These are phyloP conservation scores for Tichodroma muraria DNA, from an alignment of 2,113 vertebrate genomes.

Conservation along the genomic window DNA sequence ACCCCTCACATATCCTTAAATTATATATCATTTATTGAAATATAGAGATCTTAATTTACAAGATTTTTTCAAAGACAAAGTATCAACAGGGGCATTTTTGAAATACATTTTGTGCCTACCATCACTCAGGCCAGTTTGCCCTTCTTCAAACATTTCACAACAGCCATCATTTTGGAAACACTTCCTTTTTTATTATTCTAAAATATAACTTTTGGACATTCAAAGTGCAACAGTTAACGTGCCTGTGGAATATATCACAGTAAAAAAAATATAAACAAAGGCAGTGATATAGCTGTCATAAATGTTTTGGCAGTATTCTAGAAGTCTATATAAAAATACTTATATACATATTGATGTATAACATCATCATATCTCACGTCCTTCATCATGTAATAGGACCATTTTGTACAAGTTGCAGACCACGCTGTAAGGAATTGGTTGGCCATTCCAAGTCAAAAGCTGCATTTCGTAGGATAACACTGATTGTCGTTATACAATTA, in stretches of 20 bases:
- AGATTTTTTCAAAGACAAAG: constrained; percentile 62
- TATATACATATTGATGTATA: constrained; percentile 89
- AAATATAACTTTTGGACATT: constrained; percentile 85
- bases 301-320: constrained; percentile 82
- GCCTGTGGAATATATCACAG: constrained; percentile 90
- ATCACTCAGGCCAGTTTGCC: constrained; percentile 34
- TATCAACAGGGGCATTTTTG: constrained; percentile 68
- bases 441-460: constrained; percentile 64
- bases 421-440: constrained; percentile 61
- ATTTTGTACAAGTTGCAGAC: constrained; percentile 73
- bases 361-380: constrained; percentile 84
- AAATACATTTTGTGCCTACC: constrained; percentile 67
- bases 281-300: constrained; percentile 94
- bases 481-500: constrained; percentile 72
- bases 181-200: constrained; percentile 78
- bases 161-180: constrained; percentile 71
- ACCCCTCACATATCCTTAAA: constrained; percentile 66
- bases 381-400: constrained; percentile 76
- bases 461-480: constrained; percentile 61
- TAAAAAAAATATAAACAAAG: constrained; percentile 83
- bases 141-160: constrained; percentile 75
- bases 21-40: constrained; percentile 82
- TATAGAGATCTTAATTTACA: constrained; percentile 81
- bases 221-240: constrained; percentile 95
- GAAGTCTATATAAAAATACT: constrained; percentile 80